Base-by-base conservation (phyloP, 2,888 invertebrate genomes). In the Arctia plantaginis region DNA sequence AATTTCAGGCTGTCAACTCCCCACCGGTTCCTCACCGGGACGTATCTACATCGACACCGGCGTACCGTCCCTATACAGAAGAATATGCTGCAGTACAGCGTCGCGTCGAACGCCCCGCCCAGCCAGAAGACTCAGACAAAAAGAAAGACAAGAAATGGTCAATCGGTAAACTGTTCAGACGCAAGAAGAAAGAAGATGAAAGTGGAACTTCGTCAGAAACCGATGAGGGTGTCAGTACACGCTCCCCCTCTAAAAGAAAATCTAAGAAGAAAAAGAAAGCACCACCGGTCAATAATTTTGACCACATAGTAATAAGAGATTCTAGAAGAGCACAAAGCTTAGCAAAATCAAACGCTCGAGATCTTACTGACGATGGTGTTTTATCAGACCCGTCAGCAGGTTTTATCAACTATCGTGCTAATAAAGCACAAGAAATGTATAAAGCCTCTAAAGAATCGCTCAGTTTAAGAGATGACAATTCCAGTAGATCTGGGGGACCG, bases 131-230 rank as follows among this genome's bases (percentile, higher is more conserved):
- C 64, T 82, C 86, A n/a, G 95, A 95, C 89, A 92, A 94, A 79
- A 96, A 96, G 80, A 96, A 96, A 86, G 97, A 97, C 85, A 97
- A 97, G 84, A 98, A 98, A 91, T 98, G 98, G 98, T 97, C 98
- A 15, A 96, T 98, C 66, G 98, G 98, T 13, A 97, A 97, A 85
- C 96, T 98, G 6, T 97, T 98, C 88, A 96, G 97, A 79, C 96
- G 97, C 88, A 97, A 97, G 92, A 98, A 98, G 91, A 97, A 97
- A 81, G 97, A 97, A 77, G 96, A 96, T 66, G 97, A 97, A 81
- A 96, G 95, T 68, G 96, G 95, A 20, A 95, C 96, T 73, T 96
- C 96, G 73, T 96, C 96, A 27, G 96, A 96, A 82, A 94, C 90
- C 76, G 95, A 94, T 47, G 96, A 94, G 84, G 94, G 94, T 65